Percentiles rank a stretch among this genome's conserved stretches.
These are phyloP conservation scores for Condylura cristata DNA, from an alignment of 2,113 vertebrate genomes.

Conservation along the genomic window DNA sequence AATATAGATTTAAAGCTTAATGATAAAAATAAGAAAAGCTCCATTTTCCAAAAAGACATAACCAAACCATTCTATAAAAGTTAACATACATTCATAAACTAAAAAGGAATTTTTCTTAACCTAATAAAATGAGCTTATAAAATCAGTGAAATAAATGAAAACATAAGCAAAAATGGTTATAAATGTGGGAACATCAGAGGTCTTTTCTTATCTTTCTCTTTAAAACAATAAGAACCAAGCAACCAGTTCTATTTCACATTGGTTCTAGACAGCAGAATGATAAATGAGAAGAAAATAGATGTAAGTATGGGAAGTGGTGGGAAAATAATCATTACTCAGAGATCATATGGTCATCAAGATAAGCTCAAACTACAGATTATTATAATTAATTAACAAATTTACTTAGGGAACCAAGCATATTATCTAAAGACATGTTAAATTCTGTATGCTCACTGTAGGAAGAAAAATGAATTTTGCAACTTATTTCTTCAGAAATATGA, in stretches of 20 bases:
- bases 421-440: neutral
- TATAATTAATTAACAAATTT: neutral
- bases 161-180: neutral
- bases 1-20: neutral
- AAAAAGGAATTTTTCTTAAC: neutral
- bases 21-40: neutral
- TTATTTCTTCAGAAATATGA: conserved; percentile 14
- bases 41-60: neutral
- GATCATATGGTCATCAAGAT: neutral
- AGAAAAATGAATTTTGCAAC: neutral
- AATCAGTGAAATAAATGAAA: neutral
- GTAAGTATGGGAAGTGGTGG: neutral
- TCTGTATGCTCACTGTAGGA: neutral
- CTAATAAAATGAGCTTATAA: neutral
- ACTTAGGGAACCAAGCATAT: neutral
- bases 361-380: neutral
- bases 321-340: neutral
- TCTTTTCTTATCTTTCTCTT: neutral
- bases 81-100: neutral
- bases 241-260: neutral
- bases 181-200: neutral
- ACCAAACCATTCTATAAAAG: neutral
- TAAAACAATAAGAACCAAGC: neutral
- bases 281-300: neutral
- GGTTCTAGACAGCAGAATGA: neutral